Evolutionary conservation across 2,113 vertebrate species (phyloP), one percentile per base, ranked within the genome.

Genomic region (Pelecanoides urinatrix): DNA sequence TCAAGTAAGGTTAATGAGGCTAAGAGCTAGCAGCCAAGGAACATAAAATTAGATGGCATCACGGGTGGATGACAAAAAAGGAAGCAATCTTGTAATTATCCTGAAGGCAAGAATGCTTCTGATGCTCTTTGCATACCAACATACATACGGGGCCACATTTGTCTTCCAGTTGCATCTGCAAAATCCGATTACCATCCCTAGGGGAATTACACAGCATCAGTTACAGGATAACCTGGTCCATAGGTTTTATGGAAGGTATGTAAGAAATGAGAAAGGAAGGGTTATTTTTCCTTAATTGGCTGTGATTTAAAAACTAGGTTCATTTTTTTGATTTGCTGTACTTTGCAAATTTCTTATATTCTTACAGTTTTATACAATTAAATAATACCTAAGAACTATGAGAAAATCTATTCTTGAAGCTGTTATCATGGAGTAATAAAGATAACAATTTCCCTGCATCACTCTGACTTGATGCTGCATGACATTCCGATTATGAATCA

Each of bases 1-100:
- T 94, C 96, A 92, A 96, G 77, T 71, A 90, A 96, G 95, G 96
- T 96, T 97, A 97, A 97, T 96, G 97, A 97, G 87, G 87, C 84
- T 96, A 97, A 73, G 67, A 94, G 80, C 81, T 74, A 95, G 84
- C 62, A 88, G 95, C 93, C 94, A 96, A 95, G 86, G 88, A 93
- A 97, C 92, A 96, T 91, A 95, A 96, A 95, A 96, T 94, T 77
- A 93, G 91, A 87, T 92, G 95, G 95, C 92, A 97, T 78, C 93
- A 96, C 76, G 87, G 67, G 85, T 89, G 59, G 90, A 91, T 90
- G 66, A 95, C 68, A 86, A 94, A 94, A 93, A 92, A 90, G 85
- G 91, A 97, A 96, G 78, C 21, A 70, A 94, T 93, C 93, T 77
- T 47, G 38, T 66, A 91, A 94, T 92, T 86, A 88, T 94, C 81